Base-by-base conservation (phyloP, 1,140 invertebrate species). In the Drosophila teissieri region DNA sequence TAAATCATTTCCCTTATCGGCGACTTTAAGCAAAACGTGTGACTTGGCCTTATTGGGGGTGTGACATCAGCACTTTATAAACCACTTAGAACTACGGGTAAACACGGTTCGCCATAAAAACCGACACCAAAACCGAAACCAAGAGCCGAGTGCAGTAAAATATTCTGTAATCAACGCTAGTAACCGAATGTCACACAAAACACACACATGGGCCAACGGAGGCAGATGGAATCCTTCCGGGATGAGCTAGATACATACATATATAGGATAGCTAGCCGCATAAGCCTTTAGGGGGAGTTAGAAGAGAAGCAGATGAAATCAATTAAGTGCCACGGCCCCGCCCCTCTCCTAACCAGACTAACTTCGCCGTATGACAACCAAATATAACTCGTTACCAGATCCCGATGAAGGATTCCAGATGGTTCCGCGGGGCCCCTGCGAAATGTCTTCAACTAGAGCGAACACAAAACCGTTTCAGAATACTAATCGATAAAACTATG, bases 11-110 rank as follows among this genome's bases (percentile, higher is more conserved):
- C 68, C 52, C 55, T 65, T 52, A 31, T 67, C 49, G 67, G 67
- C 34, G 67, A 36, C 49, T 73, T 46, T 40, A 17, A 65, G 40
- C 44, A 53, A 69, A 82, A 79, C 62, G 83, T 88, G 83, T 79
- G 84, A 73, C 84, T 89, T 88, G 68, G 67, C 64, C 67, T 70
- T 70, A 70, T 48, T 34, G 42, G 64, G 67, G 67, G 42, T 57
- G 52, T 62, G 48, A 74, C 63, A 75, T 67, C 62, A 73, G 19
- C 73, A 78, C 63, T 70, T 74, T 74, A 55, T 67, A 78, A 86
- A 78, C 45, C 70, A 78, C 65, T 68, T 79, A 85, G 63, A 75
- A 79, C 54, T 85, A 85, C 81, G 81, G 86, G 88, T 86, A 88
- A 82, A 70, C 44, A 62, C 60, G 31, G 39, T 61, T 49, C 55